Conservation (phyloP, 2,888 invertebrate species). For the Calliphora vomitoria region DNA sequence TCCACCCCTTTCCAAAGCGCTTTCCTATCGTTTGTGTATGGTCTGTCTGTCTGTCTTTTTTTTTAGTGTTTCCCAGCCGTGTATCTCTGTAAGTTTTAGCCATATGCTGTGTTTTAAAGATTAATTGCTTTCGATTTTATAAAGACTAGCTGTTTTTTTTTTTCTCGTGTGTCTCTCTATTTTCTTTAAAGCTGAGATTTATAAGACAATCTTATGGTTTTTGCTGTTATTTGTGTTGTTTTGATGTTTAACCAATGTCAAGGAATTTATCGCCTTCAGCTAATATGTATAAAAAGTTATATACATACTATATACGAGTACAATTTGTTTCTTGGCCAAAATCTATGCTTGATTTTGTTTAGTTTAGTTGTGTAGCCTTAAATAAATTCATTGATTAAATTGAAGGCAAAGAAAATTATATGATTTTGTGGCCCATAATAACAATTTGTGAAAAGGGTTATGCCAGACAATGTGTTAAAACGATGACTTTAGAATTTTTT, state of each 20-base stretch:
- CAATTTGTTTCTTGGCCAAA: constrained; percentile 17
- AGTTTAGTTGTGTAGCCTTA: constrained; percentile 14
- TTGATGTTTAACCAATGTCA: constrained; percentile 72
- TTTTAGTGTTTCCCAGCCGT: neutral
- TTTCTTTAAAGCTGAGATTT: constrained; percentile 38
- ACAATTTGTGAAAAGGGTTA: constrained; percentile 28
- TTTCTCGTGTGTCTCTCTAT: constrained; percentile 19
- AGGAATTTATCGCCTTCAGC: constrained; percentile 72
- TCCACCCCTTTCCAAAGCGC: constrained; percentile 51
- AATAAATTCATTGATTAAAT: constrained; percentile 60
- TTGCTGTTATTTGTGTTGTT: constrained; percentile 56
- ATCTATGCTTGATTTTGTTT: constrained; percentile 42
- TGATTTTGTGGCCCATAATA: neutral
- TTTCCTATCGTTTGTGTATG: constrained; percentile 5
- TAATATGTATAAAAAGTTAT: constrained; percentile 36
- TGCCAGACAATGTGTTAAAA: neutral
- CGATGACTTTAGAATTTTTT: too few species aligned
- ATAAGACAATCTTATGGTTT: constrained; percentile 45
- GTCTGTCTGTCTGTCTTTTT: neutral
- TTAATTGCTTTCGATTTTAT: constrained; percentile 72
- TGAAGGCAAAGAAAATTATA: constrained; percentile 46
- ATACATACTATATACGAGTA: neutral
- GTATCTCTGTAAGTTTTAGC: constrained; percentile 34
- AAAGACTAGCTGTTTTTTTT: constrained; percentile 63
- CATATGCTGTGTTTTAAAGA: constrained; percentile 59